Base-by-base conservation (phyloP, 2,888 invertebrate genomes). In the Bhutanitis thaidina region DNA sequence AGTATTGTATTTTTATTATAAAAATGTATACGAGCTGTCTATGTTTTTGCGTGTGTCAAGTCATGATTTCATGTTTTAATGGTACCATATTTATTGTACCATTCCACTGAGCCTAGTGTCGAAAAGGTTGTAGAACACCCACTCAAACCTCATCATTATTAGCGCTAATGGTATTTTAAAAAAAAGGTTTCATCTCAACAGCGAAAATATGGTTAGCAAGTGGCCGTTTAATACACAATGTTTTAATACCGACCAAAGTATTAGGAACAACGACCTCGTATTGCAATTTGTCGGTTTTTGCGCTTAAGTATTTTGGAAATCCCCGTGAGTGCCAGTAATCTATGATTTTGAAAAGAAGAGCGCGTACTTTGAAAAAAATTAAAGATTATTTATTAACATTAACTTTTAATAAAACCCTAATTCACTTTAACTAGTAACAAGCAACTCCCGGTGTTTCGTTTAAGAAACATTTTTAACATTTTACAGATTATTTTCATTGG, bases 231-330 rank as follows among this genome's bases (percentile, higher is more conserved):
- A 30, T 48, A 38, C 14, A 12, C 20, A 20, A 20, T 20, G 20
- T 20, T 3, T 20, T 20, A 20, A 5, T 20, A 20, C 20, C 20
- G 15, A 35, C 43, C 30, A 43, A 48, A 53, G 12, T 40, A 44
- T 47, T 58, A 59, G 63, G 74, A 69, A 57, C 78, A 62, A 67
- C 65, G 80, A 81, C 75, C 78, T 76, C 68, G 34, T 61, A 58
- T 58, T 60, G 59, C 65, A 58, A 65, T 69, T n/a, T 53, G 65
- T 58, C 36, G 57, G 62, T 77, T 81, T 81, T 82, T 80, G 71
- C 58, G 49, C 50, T 59, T 49, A 45, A 52, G 52, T 50, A 56
- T 67, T 77, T 74, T 65, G 80, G 81, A 64, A 80, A 74, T 74
- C 63, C 82, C 81, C 64, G 62, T 65, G 67, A 67, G 63, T 63